phyloP scores from a whole-genome alignment of 2,797 vertebrate genomes.

The Megaceryle alcyon region DNA sequence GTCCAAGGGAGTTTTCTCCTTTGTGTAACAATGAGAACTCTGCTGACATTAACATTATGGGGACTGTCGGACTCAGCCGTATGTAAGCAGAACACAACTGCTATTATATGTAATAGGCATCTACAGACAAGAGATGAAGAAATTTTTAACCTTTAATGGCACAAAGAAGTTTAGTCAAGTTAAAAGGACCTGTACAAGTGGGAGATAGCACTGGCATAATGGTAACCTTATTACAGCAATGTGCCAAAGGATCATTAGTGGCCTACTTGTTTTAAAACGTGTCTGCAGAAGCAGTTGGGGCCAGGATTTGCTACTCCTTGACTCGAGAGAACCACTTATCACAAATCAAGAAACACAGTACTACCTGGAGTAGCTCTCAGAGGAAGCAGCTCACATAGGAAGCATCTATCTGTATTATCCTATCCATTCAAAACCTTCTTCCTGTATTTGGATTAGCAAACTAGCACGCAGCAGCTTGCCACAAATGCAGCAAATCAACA shows the following conservation, averaged over 20 bases:
- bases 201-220: neutral
- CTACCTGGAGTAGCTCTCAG: neutral
- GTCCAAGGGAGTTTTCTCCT: neutral
- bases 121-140: neutral
- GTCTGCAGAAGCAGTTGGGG: fast-evolving
- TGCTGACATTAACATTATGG: fast-evolving
- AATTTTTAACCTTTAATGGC: neutral
- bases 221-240: neutral
- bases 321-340: neutral
- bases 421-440: neutral
- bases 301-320: neutral
- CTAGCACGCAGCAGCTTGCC: neutral
- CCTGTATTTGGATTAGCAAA: neutral
- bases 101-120: fast-evolving
- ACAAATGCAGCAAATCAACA: neutral
- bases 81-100: neutral
- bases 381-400: neutral
- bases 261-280: neutral
- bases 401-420: neutral
- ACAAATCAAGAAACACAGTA: neutral
- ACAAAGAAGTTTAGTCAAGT: neutral
- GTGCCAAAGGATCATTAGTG: neutral
- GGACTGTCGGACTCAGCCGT: neutral
- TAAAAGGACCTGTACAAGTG: neutral
- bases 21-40: neutral